phyloP scores from a whole-genome alignment of 1,140 invertebrate genomes.

The Aphelenchoides fujianensis region DNA sequence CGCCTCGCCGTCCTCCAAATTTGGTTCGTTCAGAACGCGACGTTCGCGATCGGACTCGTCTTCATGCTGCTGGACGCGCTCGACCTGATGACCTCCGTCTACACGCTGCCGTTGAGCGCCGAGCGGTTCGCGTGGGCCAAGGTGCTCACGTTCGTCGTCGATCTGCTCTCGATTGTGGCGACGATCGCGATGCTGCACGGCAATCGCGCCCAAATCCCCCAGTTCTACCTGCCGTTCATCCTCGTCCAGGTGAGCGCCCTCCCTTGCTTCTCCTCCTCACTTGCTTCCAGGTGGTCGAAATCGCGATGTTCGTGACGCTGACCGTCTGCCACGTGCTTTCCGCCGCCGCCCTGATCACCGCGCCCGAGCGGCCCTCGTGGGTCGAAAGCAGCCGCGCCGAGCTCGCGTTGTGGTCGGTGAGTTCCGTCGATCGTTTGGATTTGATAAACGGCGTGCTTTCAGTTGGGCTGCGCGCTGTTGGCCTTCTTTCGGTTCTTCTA shows the following conservation, averaged over 20 bases:
- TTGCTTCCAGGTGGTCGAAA: background rate
- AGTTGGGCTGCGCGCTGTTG: background rate
- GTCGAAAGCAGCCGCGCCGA: background rate
- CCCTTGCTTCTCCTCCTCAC: slow-evolving; percentile 9
- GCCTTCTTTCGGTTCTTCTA: background rate
- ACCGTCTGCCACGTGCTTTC: background rate
- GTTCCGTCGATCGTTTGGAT: too few species aligned
- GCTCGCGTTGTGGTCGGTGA: background rate
- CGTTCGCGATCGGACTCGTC: background rate
- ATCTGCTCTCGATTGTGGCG: slow-evolving; percentile 17
- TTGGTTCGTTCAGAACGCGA: background rate
- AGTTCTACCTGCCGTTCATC: background rate
- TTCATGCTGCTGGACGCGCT: background rate
- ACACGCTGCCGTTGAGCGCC: background rate
- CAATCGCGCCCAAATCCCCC: background rate
- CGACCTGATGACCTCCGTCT: background rate
- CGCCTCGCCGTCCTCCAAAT: too few species aligned
- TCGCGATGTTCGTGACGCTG: background rate
- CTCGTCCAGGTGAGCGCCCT: background rate
- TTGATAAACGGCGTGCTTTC: too few species aligned
- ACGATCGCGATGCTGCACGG: slow-evolving; percentile 3
- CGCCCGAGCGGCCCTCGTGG: background rate
- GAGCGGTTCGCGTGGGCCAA: slow-evolving; percentile 23
- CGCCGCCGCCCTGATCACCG: background rate
- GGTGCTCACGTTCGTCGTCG: slow-evolving; percentile 19